Base-by-base conservation (phyloP, 2,888 invertebrate species). In the Ditylenchus weischeri region DNA sequence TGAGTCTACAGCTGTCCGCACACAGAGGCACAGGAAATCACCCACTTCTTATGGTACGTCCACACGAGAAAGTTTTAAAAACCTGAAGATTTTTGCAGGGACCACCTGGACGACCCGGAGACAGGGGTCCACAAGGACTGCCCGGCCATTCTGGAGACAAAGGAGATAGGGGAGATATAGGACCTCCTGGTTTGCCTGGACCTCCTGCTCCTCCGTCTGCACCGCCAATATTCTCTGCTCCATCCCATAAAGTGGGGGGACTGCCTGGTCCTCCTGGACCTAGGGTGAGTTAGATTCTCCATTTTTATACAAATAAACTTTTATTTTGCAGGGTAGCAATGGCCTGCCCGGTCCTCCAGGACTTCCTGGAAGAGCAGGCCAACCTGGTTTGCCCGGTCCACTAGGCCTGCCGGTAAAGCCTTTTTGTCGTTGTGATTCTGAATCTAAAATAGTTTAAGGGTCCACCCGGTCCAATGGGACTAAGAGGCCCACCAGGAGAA, bases 91-190 rank as follows among this genome's bases (percentile, higher is more conserved):
- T 54, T 54, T 7, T 29, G 1, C 3, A 54, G 54, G 75, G 75
- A 11, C 73, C 68, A 10, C 72, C 66, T 29, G 71, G 71, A 10
- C 71, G 68, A 7, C 72, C 66, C n/a, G 71, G 71, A n/a, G 66
- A 69, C 19, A 38, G 76, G 36, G 79, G 79, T 6, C 77, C 78
- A 2, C 79, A 78, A 65, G 80, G 80, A 36, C 72, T 78, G 48
- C 80, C 78, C 50, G 79, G 80, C 4, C 78, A 70, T 36, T 74
- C 76, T 5, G 80, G 79, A 15, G 78, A 78, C n/a, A 69, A 76
- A 62, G 80, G 80, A 57, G 80, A 81, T 11, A 64, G 81, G 18
- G 81, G 81, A 38, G 79, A 78, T 23, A 79, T 80, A 50, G 81
- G 82, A 48, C 74, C 78, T 19, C 80, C 80, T 6, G 76, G 76